Conservation (phyloP, 1,140 invertebrate species). For the Procambarus virginalis region DNA sequence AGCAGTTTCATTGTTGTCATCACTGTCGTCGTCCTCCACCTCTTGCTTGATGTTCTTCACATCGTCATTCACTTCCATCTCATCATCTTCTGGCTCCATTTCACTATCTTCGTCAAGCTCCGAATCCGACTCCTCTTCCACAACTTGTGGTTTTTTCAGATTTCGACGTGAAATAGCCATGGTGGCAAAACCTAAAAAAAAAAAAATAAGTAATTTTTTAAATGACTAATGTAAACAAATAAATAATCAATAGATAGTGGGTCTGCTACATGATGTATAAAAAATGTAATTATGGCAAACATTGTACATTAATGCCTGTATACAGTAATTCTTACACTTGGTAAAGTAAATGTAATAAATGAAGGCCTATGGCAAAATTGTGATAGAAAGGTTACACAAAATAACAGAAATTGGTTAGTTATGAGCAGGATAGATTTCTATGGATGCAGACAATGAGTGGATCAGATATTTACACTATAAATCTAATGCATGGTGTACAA, state of each 20-base stretch:
- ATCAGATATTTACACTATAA: no score
- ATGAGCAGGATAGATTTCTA: no score
- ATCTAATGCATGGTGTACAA: no score
- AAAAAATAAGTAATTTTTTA: neutral
- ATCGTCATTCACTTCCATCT: neutral
- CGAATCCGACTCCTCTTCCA: conserved; percentile 14
- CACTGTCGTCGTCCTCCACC: conserved; percentile 11
- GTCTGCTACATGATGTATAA: no score
- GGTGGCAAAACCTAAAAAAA: neutral
- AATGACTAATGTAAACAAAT: neutral
- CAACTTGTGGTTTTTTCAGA: conserved; percentile 27
- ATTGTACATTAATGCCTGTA: no score
- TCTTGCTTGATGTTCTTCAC: conserved; percentile 22
- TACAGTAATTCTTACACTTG: no score
- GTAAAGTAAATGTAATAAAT: no score
- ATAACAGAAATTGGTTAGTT: no score
- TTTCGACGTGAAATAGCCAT: conserved; percentile 28
- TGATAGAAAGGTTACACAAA: no score
- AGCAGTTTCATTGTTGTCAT: neutral
- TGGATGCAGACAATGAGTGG: no score
- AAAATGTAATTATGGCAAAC: no score
- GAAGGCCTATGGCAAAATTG: no score
- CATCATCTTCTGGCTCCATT: neutral
- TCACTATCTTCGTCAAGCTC: neutral
- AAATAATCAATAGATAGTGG: neutral